Base-by-base conservation (phyloP, 2,113 vertebrate species). In the Podilymbus podiceps region DNA sequence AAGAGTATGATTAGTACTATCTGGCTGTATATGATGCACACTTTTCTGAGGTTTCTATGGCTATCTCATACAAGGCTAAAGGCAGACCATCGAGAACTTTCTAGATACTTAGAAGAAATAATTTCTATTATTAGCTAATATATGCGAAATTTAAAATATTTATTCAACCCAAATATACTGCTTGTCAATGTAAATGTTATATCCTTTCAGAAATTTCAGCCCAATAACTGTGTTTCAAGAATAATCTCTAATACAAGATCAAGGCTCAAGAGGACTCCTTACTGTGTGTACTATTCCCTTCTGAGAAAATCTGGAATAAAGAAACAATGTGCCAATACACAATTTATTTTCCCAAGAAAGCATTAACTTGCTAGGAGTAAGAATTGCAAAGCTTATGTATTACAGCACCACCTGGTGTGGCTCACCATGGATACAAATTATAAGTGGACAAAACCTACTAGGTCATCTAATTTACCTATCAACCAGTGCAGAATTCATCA, bases 401-500 rank as follows among this genome's bases (percentile, higher is more conserved):
- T 84, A 93, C 92, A 96, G 95, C 95, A 95, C 90, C 93, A 93
- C 85, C 95, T 96, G 85, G 72, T 77, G 95, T 93, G 95, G 40
- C 83, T 92, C 95, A 49, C 85, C 85, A 84, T 27, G 40, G 90
- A 93, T 52, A 81, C 38, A 94, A 86, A 83, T n/a, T 77, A 0
- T 33, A 90, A 88, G 21, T 35, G 5, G 75, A 67, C 88, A 94
- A 80, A 94, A 79, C 12, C 75, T 74, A 77, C 40, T 30, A 80
- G 42, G 33, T 83, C 85, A 90, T 52, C 76, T 71, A 40, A 90
- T 81, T 80, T 60, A 84, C 1, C 1, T 40, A 38, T 68, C 40
- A 88, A 19, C 13, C n/a, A 44, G 20, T 10, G 22, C 46, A 88
- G 67, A 83, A 85, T 85, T 83, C 8, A 19, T 62, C 42, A 72